phyloP scores from a whole-genome alignment of 1,140 invertebrate genomes.

The Condylostylus longicornis region DNA sequence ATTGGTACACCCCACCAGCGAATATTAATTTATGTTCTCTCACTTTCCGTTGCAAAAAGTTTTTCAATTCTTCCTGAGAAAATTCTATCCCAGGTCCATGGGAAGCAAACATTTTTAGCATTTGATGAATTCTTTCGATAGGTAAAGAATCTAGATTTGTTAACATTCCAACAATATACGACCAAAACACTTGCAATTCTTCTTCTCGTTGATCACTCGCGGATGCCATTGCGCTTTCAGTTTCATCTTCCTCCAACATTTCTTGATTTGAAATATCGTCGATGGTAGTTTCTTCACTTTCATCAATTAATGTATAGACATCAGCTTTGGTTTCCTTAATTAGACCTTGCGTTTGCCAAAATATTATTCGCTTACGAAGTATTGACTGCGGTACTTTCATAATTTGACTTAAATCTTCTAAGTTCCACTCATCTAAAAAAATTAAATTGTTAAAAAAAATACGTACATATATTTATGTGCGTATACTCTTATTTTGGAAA shows the following conservation, averaged over 20 bases:
- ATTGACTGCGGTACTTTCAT: conserved; percentile 74
- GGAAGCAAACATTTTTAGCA: conserved; percentile 90
- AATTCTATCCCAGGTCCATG: conserved; percentile 80
- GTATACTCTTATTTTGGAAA: conserved; percentile 73
- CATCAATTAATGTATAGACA: conserved; percentile 64
- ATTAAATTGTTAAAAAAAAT: background rate
- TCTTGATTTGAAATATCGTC: conserved; percentile 35
- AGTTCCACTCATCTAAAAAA: conserved; percentile 47
- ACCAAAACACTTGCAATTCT: conserved; percentile 89
- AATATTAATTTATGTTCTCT: conserved; percentile 73
- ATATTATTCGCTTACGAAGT: conserved; percentile 68
- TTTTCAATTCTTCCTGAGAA: conserved; percentile 68
- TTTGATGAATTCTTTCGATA: conserved; percentile 86
- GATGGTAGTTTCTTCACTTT: conserved; percentile 37
- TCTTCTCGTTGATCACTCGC: conserved; percentile 84
- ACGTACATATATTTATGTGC: background rate
- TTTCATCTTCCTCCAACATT: conserved; percentile 77
- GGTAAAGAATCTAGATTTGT: conserved; percentile 88
- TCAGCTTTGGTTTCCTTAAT: conserved; percentile 61
- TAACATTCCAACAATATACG: conserved; percentile 91
- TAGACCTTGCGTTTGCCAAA: conserved; percentile 81
- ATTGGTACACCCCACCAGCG: conserved; percentile 70
- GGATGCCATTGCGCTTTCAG: conserved; percentile 83
- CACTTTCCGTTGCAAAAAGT: conserved; percentile 87
- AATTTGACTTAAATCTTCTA: conserved; percentile 67